Evolutionary conservation across 2,888 invertebrate species (phyloP).

Genomic region (Argynnis bischoffii): DNA sequence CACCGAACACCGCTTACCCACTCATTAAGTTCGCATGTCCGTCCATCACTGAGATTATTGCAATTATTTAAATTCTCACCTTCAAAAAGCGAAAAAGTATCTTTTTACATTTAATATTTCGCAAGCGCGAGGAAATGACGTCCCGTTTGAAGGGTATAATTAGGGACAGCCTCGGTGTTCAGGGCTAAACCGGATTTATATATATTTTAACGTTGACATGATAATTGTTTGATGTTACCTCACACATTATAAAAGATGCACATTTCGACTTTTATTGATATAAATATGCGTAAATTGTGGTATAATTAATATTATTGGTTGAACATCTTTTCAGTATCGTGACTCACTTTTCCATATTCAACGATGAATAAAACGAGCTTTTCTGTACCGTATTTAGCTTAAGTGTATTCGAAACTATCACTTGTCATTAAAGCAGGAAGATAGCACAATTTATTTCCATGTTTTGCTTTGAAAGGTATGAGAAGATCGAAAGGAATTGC

Average conservation of each 20-base stretch:
- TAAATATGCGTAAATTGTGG: slow-evolving; percentile 40
- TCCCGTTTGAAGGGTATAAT: slow-evolving; percentile 81
- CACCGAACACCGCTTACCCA: slow-evolving; percentile 54
- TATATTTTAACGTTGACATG: slow-evolving; percentile 61
- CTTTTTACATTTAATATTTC: slow-evolving; percentile 79
- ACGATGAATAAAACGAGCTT: slow-evolving; percentile 30
- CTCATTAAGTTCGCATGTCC: slow-evolving; percentile 79
- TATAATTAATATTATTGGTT: slow-evolving; percentile 23
- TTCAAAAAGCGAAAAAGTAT: slow-evolving; percentile 73
- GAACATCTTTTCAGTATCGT: slow-evolving; percentile 6
- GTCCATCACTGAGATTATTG: slow-evolving; percentile 73
- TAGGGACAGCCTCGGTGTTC: slow-evolving; percentile 75
- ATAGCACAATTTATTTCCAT: slow-evolving; percentile 37
- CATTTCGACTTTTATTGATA: slow-evolving; percentile 40
- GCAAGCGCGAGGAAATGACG: slow-evolving; percentile 79
- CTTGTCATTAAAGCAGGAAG: slow-evolving; percentile 39
- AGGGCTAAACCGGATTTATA: slow-evolving; percentile 67
- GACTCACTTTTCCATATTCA: slow-evolving; percentile 27
- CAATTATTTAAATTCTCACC: slow-evolving; percentile 83
- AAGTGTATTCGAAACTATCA: slow-evolving; percentile 33
- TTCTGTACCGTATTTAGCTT: slow-evolving; percentile 30
- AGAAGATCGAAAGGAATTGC: slow-evolving; percentile 43
- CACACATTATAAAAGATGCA: slow-evolving; percentile 48
- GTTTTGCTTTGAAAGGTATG: slow-evolving; percentile 41
- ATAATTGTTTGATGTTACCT: slow-evolving; percentile 71